Evolutionary conservation across 1,140 invertebrate species (phyloP), one percentile per base, ranked within the genome.

Genomic region (Lepidurus apus): DNA sequence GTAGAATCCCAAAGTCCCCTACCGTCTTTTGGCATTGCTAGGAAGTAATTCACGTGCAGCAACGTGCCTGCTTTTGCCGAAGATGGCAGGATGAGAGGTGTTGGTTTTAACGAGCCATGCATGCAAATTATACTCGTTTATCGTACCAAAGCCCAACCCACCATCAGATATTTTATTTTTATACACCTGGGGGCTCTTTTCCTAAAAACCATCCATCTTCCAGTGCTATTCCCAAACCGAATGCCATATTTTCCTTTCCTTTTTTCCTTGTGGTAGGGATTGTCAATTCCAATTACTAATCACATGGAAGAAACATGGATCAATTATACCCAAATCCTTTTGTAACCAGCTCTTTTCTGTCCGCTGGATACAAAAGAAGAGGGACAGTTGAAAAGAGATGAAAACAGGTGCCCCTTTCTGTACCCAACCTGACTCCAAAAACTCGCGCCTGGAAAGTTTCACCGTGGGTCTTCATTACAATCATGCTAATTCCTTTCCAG

Each of bases 41-140:
- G 53, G 53, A 65, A 65, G 53, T 65, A 65, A 65, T 65, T 65
- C 53, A 65, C 53, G 53, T 65, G 8, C 53, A 65, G 53, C 53
- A 21, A 17, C 53, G 53, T 65, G 53, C n/a, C 53, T n/a, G 34
- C 34, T 3, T 34, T 34, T 34, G 3, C 34, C 34, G 34, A 34
- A 34, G 34, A 34, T 4, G 34, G 17, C 53, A 65, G 21, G 53
- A 21, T 13, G 21, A 13, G 53, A 65, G 53, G 53, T 65, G 53
- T 65, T 65, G 13, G 8, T 65, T 65, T 65, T 65, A 65, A 65
- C 13, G 53, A 17, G 53, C 13, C 17, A 65, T n/a, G 21, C 13
- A 65, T 65, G 53, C 53, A 65, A 65, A 65, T 9, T 21, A n/a
- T 21, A 65, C 13, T 65, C 53, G 6, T 65, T 65, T 21, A 17